Conservation (phyloP, 2,888 invertebrate genomes). For the Campoplex nolae region DNA sequence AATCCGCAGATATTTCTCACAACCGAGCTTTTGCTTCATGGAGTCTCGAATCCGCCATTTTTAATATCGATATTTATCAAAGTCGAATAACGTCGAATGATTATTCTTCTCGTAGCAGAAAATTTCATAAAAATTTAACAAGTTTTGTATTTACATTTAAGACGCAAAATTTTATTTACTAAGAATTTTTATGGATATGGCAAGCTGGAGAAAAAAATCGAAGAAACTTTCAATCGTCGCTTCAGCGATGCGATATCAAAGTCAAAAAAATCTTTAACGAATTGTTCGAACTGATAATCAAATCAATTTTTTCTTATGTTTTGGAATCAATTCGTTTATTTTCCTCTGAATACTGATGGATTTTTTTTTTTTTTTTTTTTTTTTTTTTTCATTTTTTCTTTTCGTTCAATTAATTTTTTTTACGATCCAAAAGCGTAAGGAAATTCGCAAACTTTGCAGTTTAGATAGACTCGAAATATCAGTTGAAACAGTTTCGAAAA, state of each 20-base stretch:
- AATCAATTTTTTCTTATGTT: background rate
- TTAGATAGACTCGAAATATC: too few species aligned
- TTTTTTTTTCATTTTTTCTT: too few species aligned
- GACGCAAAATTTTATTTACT: background rate
- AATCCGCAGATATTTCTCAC: conserved; percentile 51
- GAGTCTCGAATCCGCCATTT: background rate
- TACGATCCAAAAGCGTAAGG: too few species aligned
- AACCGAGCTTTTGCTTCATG: conserved; percentile 1
- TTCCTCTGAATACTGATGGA: background rate
- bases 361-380: too few species aligned
- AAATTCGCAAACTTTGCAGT: too few species aligned
- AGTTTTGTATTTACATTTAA: background rate
- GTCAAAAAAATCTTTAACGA: background rate
- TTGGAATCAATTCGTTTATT: background rate
- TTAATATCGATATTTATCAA: conserved; percentile 5
- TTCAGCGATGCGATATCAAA: background rate
- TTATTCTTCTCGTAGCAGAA: background rate
- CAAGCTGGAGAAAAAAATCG: background rate
- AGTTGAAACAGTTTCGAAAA: too few species aligned
- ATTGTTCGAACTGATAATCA: background rate
- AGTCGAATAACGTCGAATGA: background rate
- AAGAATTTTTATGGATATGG: too few species aligned
- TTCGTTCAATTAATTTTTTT: too few species aligned
- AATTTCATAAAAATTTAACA: background rate
- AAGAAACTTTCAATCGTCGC: background rate